These are phyloP conservation scores for Melierax canorus DNA, from an alignment of 2,113 vertebrate genomes.

Conservation along the genomic window DNA sequence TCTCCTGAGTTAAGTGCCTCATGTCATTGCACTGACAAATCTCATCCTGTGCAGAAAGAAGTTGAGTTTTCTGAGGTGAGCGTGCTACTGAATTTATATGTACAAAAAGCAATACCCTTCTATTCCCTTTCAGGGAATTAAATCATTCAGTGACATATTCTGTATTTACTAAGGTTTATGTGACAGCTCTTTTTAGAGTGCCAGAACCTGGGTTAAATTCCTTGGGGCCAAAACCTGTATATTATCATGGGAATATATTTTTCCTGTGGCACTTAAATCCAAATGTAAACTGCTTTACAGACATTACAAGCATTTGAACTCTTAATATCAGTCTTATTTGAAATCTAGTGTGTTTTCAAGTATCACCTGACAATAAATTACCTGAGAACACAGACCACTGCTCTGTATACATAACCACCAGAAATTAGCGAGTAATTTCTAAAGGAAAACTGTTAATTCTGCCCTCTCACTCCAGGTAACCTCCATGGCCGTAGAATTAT, in stretches of 20 bases:
- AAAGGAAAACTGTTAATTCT: background rate
- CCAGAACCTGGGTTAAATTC: background rate
- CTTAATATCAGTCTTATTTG: background rate
- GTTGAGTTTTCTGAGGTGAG: background rate
- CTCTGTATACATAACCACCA: background rate
- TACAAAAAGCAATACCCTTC: background rate
- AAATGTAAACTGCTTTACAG: background rate
- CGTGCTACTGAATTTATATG: background rate
- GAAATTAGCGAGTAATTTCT: background rate
- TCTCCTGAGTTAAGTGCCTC: background rate
- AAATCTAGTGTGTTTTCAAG: background rate
- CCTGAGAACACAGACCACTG: background rate
- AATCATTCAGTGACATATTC: background rate
- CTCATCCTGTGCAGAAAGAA: background rate
- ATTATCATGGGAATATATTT: background rate
- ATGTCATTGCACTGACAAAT: conserved; percentile 2
- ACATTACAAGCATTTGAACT: background rate
- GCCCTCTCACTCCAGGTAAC: background rate
- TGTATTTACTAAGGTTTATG: background rate
- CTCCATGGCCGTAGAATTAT: background rate
- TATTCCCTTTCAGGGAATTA: background rate
- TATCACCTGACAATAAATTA: background rate
- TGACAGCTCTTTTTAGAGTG: background rate
- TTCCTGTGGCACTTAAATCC: background rate
- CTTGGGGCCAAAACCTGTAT: background rate